Percentiles rank a stretch among this genome's conserved stretches.
Conservation (phyloP, 1,140 invertebrate species). For the Agrypnia vestita region DNA sequence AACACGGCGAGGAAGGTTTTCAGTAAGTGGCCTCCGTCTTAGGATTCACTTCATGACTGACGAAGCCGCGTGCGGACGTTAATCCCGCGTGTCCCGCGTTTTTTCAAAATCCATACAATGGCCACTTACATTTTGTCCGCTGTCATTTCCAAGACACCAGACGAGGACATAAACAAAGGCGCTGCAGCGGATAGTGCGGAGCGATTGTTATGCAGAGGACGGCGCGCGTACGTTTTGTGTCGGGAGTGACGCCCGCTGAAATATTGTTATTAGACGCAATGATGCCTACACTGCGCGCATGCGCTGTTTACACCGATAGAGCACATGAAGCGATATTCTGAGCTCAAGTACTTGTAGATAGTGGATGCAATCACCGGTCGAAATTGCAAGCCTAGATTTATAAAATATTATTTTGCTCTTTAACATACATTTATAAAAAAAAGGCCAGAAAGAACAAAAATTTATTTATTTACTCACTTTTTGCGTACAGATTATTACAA, state of each 20-base stretch:
- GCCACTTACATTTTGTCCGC: conserved; percentile 2
- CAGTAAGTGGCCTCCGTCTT: too few relatives aligned
- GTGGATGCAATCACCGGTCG: too few relatives aligned
- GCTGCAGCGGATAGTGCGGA: conserved; percentile 42
- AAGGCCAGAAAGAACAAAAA: too few relatives aligned
- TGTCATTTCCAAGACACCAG: not conserved
- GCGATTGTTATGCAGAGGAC: conserved; percentile 53
- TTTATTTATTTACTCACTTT: too few relatives aligned
- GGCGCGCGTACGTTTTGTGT: conserved; percentile 48
- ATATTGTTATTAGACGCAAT: conserved; percentile 52
- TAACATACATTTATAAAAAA: too few relatives aligned
- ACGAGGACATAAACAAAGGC: conserved; percentile 40
- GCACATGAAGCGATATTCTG: too few relatives aligned
- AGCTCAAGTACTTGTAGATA: too few relatives aligned
- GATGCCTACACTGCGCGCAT: conserved; percentile 3
- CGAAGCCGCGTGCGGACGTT: conserved; percentile 12
- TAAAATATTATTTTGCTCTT: too few relatives aligned
- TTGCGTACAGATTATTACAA: too few relatives aligned
- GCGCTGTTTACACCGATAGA: not conserved
- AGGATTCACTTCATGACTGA: not conserved
- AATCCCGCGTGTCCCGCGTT: conserved; percentile 9
- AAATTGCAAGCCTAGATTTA: too few relatives aligned
- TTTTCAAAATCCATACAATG: conserved; percentile 31
- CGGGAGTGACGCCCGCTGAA: conserved; percentile 49
- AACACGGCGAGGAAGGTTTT: too few relatives aligned